Evolutionary conservation across 2,797 vertebrate species (phyloP).

Genomic region (Centroberyx gerrardi): DNA sequence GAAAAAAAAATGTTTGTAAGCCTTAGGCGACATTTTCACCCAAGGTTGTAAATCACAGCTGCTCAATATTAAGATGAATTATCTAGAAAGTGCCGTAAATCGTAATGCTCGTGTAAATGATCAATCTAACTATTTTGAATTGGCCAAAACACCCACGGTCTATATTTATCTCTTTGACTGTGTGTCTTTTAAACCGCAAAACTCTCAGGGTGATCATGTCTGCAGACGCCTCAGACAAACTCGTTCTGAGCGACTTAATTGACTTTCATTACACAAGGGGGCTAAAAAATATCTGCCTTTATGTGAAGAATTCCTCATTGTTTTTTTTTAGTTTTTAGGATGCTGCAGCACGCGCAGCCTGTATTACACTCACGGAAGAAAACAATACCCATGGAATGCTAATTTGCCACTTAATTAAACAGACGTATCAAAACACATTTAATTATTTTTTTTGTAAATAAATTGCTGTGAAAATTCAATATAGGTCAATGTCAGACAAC

Average conservation of each 20-base stretch:
- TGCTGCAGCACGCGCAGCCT: neutral
- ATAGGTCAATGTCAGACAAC: neutral
- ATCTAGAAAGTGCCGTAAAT: slow-evolving; percentile 12
- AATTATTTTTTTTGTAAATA: neutral
- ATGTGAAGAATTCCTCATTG: neutral
- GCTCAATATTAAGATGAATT: slow-evolving; percentile 14
- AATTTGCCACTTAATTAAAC: slow-evolving; percentile 40
- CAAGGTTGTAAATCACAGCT: slow-evolving; percentile 63
- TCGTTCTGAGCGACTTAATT: neutral
- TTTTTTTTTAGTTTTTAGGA: neutral
- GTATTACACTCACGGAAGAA: neutral
- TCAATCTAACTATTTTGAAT: slow-evolving; percentile 3
- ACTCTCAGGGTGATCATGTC: slow-evolving; percentile 6
- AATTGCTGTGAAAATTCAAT: neutral
- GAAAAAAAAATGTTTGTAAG: slow-evolving; percentile 38
- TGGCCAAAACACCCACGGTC: neutral
- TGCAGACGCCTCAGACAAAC: slow-evolving; percentile 2
- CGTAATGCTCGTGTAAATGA: neutral
- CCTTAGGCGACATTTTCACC: slow-evolving; percentile 49
- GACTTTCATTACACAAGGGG: neutral
- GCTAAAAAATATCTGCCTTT: neutral
- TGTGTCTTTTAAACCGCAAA: neutral
- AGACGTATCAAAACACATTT: neutral
- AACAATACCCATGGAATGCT: neutral
- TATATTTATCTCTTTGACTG: slow-evolving; percentile 1